Conservation (phyloP, 1,140 invertebrate species). For the Penaeus japonicus region DNA sequence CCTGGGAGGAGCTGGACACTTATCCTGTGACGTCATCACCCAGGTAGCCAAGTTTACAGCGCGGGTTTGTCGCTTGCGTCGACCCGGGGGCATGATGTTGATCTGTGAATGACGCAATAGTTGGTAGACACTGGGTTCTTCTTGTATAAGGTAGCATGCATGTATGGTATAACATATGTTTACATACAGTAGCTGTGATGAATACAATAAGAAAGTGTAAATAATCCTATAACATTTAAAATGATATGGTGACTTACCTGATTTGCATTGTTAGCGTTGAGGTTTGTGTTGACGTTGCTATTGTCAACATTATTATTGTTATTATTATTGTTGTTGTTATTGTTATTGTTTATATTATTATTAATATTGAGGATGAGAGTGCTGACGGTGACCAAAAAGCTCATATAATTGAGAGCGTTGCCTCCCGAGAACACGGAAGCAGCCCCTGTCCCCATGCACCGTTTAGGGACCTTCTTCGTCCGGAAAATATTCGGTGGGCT, state of each 20-base stretch:
- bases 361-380: conserved; percentile 35
- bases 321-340: conserved; percentile 40
- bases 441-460: background rate
- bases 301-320: conserved; percentile 40
- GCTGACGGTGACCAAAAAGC: conserved; percentile 24
- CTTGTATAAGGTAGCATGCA: too few relatives aligned
- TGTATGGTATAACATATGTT: too few relatives aligned
- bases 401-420: conserved; percentile 40
- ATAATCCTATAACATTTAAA: too few relatives aligned
- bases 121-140: too few relatives aligned
- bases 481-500: background rate
- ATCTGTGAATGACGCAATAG: background rate
- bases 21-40: too few relatives aligned
- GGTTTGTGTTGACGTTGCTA: conserved; percentile 34
- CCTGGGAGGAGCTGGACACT: too few relatives aligned
- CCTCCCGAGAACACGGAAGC: conserved; percentile 13
- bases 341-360: conserved; percentile 44
- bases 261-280: conserved; percentile 39
- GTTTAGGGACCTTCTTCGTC: background rate
- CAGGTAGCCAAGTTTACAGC: too few relatives aligned
- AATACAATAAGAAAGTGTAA: too few relatives aligned
- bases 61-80: background rate
- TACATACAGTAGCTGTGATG: too few relatives aligned
- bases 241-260: background rate
- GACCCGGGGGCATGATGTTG: conserved; percentile 11